Base-by-base conservation (phyloP, 2,888 invertebrate species). In the Plemyria rubiginata region DNA sequence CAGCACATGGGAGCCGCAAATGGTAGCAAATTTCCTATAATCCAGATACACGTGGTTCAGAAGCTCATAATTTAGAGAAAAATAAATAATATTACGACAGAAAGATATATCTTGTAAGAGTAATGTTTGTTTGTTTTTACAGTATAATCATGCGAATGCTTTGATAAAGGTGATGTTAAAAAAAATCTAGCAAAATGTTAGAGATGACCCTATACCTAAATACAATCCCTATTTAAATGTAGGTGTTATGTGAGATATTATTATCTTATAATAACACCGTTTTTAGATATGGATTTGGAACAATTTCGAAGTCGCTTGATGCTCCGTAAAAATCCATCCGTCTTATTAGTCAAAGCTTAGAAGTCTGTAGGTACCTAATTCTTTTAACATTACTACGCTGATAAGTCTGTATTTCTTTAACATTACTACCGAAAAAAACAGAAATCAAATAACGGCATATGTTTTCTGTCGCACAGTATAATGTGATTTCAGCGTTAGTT, bases 11-110 rank as follows among this genome's bases (percentile, higher is more conserved):
- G 55, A 67, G 11, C 61, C 40, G 9, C 38, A 51, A 50, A 51
- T 51, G 62, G 58, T 46, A 59, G 56, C 49, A 50, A 62, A 62
- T 62, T 64, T 54, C 45, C 59, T 55, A 63, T 60, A 58, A 60
- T 60, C 54, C 52, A 48, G 38, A 53, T 52, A 64, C 51, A 60
- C 43, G 43, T 60, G 51, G 46, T 51, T 54, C n/a, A 38, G 45
- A 38, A 50, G 51, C 52, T 54, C 32, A 29, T 64, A 48, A 63
- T 57, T 65, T 60, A 16, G 54, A 29, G 36, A 50, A 52, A 54
- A 60, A 57, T 57, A 65, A 65, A 57, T 28, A 62, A 49, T 57
- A 45, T 50, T 62, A 57, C 41, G 56, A 48, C 41, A n/a, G 53
- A 62, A 54, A 57, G 15, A 57, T 55, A 40, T 57, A 57, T 49